Evolutionary conservation across 2,888 invertebrate species (phyloP).

Genomic region (Drosophila sordidula): DNA sequence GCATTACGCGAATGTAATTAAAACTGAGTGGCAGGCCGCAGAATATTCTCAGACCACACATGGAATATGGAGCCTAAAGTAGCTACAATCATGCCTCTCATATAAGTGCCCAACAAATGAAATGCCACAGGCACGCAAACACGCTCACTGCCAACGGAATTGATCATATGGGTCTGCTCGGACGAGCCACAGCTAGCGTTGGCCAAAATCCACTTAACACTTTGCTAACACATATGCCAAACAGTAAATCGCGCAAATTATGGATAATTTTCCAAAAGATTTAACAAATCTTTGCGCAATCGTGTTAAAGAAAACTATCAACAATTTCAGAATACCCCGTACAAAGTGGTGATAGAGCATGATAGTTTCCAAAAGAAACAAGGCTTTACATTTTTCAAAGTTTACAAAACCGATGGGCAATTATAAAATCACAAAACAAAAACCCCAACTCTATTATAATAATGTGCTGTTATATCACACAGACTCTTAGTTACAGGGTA

Average conservation of each 20-base stretch:
- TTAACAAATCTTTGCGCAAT: constrained; percentile 57
- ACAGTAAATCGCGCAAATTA: constrained; percentile 57
- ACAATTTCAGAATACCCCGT: constrained; percentile 28
- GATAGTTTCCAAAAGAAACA: background rate
- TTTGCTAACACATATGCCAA: constrained; percentile 60
- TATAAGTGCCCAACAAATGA: constrained; percentile 22
- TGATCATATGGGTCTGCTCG: constrained; percentile 25
- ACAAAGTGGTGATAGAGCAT: background rate
- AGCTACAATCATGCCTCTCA: constrained; percentile 29
- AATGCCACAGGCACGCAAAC: constrained; percentile 55
- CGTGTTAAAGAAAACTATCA: constrained; percentile 17
- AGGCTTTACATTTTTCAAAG: too few relatives aligned
- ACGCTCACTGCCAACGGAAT: constrained; percentile 26
- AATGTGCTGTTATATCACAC: constrained; percentile 14
- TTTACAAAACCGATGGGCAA: background rate
- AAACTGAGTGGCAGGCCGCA: constrained; percentile 54
- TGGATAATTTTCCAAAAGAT: constrained; percentile 68
- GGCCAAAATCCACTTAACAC: constrained; percentile 61
- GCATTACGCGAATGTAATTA: constrained; percentile 62
- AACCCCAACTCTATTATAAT: too few relatives aligned
- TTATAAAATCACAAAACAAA: background rate
- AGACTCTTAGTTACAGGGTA: constrained; percentile 32
- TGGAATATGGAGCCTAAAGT: constrained; percentile 31
- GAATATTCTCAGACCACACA: constrained; percentile 65
- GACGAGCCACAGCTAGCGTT: constrained; percentile 7